These are phyloP conservation scores for Drosophila albomicans DNA, from an alignment of 1,140 invertebrate genomes.

Conservation along the genomic window DNA sequence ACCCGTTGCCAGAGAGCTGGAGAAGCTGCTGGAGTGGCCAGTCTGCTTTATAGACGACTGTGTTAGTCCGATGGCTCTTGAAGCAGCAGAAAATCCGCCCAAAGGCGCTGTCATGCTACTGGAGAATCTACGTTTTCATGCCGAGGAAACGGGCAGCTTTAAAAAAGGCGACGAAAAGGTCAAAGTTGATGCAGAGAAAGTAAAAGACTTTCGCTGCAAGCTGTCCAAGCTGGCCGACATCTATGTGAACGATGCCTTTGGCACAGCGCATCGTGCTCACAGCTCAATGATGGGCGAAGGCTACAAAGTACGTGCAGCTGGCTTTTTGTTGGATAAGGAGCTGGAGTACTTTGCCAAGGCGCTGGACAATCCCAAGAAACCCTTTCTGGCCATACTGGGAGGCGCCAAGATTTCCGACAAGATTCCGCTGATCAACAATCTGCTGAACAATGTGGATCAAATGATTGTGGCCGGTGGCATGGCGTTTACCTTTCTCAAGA, in stretches of 20 bases:
- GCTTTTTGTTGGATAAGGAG: conserved; percentile 99
- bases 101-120: conserved; percentile 95
- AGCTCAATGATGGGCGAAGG: conserved; percentile 96
- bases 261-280: conserved; percentile 99
- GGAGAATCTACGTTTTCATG: conserved; percentile 98
- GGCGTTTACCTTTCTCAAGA: conserved; percentile 99
- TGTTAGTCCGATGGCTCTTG: conserved; percentile 95
- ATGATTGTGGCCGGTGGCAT: conserved; percentile 99
- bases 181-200: conserved; percentile 85
- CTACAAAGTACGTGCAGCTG: conserved; percentile 94
- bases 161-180: conserved; percentile 94
- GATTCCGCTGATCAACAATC: conserved; percentile 98
- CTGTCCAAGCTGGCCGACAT: conserved; percentile 97
- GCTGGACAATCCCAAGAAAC: conserved; percentile 96
- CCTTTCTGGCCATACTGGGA: conserved; percentile 98
- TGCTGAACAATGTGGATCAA: conserved; percentile 98
- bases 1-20: conserved; percentile 96
- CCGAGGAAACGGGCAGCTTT: conserved; percentile 99
- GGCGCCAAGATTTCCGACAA: conserved; percentile 99
- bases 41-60: conserved; percentile 96
- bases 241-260: conserved; percentile 99
- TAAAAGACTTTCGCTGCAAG: conserved; percentile 94
- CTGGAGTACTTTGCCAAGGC: conserved; percentile 99
- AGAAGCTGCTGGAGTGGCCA: conserved; percentile 93
- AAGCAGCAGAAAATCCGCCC: conserved; percentile 93